Conservation (phyloP, 2,888 invertebrate genomes). For the Tachystola acroxantha region DNA sequence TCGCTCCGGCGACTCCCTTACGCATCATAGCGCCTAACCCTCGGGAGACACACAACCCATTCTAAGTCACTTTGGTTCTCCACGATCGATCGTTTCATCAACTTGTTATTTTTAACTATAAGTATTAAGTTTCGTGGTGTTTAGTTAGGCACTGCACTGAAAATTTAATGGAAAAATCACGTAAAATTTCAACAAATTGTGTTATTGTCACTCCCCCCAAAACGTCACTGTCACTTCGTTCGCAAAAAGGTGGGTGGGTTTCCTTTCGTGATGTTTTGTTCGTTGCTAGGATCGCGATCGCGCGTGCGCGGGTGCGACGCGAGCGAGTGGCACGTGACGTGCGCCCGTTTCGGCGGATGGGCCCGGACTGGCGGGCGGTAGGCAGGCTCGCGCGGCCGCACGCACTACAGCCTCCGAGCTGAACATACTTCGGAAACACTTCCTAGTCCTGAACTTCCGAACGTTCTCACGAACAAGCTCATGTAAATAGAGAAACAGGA, state of each 20-base stretch:
- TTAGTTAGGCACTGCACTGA: slow-evolving; percentile 35
- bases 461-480: neutral
- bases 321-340: slow-evolving; percentile 23
- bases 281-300: slow-evolving; percentile 39
- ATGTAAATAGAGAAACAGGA: too few relatives aligned
- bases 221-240: slow-evolving; percentile 70
- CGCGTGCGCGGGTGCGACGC: slow-evolving; percentile 55
- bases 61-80: slow-evolving; percentile 21
- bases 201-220: slow-evolving; percentile 57
- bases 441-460: slow-evolving; percentile 24
- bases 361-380: slow-evolving; percentile 44
- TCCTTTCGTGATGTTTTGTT: slow-evolving; percentile 34
- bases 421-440: slow-evolving; percentile 34
- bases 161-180: slow-evolving; percentile 12
- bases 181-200: slow-evolving; percentile 19
- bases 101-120: slow-evolving; percentile 13
- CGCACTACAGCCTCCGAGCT: slow-evolving; percentile 23
- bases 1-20: slow-evolving; percentile 44
- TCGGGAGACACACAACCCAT: slow-evolving; percentile 40
- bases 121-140: too few relatives aligned
- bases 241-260: slow-evolving; percentile 51
- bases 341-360: slow-evolving; percentile 37
- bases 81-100: slow-evolving; percentile 35
- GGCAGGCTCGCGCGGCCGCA: slow-evolving; percentile 17
- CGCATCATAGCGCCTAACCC: slow-evolving; percentile 65